Evolutionary conservation across 2,113 vertebrate genomes (phyloP), one percentile per base, ranked within the genome.

Genomic region (Beaufortia kweichowensis): DNA sequence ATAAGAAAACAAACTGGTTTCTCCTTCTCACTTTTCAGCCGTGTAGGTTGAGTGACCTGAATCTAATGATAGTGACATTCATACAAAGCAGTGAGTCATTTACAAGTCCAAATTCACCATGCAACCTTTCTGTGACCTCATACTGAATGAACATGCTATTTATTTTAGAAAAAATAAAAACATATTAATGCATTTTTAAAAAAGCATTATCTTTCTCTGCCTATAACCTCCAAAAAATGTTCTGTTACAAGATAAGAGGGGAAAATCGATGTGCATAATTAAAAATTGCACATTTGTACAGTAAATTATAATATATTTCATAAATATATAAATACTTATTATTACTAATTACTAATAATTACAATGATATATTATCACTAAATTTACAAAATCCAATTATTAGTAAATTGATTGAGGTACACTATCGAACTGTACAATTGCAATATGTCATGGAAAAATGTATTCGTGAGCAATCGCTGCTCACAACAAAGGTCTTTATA

Each of bases 31-130:
- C 39, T 75, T 33, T 57, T 57, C n/a, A 76, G n/a, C 1, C 56
- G 55, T 55, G 35, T 31, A 71, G 82, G 82, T 29, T 77, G 81
- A 86, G 67, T 50, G 39, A 35, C 84, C 12, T 39, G 21, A 65
- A 15, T 53, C 21, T 39, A 3, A 50, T 53, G 14, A 53, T 53
- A 53, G 24, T 67, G 15, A 10, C 3, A 46, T 19, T 46, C 43
- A 46, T 46, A 24, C 28, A 19, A 3, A 4, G 23, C 39, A 46
- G 9, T 46, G 21, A 43, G 63, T 7, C 39, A 24, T 66, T 28
- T 46, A 46, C 63, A 46, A 65, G 63, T 65, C 3, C 64, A 68
- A 31, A 50, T 21, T 68, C 26, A 68, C 29, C 2, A 23, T 14
- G 10, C 43, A 63, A 39, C 2, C 11, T 14, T 6, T 15, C 11